These are phyloP conservation scores for Pollenia angustigena DNA, from an alignment of 2,888 invertebrate species.

Conservation along the genomic window DNA sequence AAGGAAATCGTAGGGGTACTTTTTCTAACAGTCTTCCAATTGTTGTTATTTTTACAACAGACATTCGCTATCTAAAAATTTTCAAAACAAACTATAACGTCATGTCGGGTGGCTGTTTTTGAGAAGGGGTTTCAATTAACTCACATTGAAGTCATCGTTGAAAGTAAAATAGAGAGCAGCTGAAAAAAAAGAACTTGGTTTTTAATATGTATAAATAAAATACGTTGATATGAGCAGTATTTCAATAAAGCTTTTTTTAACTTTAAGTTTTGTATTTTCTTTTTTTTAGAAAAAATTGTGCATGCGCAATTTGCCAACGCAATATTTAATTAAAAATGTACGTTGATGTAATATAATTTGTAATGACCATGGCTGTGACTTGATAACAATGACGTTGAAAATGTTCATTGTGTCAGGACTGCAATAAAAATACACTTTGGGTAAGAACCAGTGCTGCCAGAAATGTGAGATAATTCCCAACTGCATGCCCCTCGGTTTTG, in stretches of 20 bases:
- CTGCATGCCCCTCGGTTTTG: neutral
- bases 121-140: neutral
- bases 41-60: constrained; percentile 32
- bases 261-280: constrained; percentile 7
- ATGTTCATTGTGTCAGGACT: neutral
- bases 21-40: constrained; percentile 11
- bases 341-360: neutral
- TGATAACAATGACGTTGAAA: constrained; percentile 54
- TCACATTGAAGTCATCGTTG: neutral
- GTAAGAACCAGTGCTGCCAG: neutral
- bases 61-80: constrained; percentile 4
- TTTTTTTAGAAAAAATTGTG: neutral
- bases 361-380: constrained; percentile 27
- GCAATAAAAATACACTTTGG: neutral
- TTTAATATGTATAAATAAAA: neutral
- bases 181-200: neutral
- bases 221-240: neutral
- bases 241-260: constrained; percentile 3
- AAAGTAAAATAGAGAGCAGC: no score
- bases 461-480: neutral
- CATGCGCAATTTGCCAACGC: constrained; percentile 38
- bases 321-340: neutral
- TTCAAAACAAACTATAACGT: constrained; percentile 29
- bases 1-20: neutral
- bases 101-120: constrained; percentile 23